A percentile compares a stretch with the other conserved stretches of the same genome.
Evolutionary conservation across 2,888 invertebrate genomes (phyloP).

Genomic region (Synergus itoensis): DNA sequence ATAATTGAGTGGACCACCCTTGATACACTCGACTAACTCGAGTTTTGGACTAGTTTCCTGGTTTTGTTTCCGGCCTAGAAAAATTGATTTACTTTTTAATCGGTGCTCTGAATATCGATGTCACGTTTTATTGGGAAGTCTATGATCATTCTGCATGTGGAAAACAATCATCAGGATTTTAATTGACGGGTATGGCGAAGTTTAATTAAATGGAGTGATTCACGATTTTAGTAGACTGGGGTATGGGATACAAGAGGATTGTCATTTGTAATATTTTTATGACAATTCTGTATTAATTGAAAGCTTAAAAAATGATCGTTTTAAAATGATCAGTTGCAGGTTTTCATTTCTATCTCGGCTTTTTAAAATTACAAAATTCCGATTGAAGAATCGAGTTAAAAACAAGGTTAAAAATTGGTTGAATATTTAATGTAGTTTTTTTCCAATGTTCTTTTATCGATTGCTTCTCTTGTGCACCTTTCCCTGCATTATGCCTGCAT

Average conservation of each 20-base stretch:
- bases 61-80: background rate
- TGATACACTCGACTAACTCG: background rate
- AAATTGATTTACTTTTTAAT: constrained; percentile 28
- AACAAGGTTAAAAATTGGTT: background rate
- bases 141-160: constrained; percentile 8
- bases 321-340: no score
- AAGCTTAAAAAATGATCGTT: background rate
- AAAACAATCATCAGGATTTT: constrained; percentile 32
- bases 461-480: constrained; percentile 10
- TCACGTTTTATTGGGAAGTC: background rate
- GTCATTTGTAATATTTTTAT: background rate
- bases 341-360: no score
- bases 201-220: constrained; percentile 33
- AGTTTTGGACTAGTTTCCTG: constrained; percentile 3
- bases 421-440: constrained; percentile 9
- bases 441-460: constrained; percentile 10
- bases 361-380: background rate
- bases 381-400: background rate
- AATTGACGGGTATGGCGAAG: constrained; percentile 19
- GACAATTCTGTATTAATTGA: background rate
- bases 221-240: background rate
- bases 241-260: background rate
- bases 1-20: constrained; percentile 32
- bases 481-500: constrained; percentile 27
- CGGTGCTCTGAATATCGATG: background rate